Conservation (phyloP, 2,797 vertebrate genomes). For the Morelia viridis region DNA sequence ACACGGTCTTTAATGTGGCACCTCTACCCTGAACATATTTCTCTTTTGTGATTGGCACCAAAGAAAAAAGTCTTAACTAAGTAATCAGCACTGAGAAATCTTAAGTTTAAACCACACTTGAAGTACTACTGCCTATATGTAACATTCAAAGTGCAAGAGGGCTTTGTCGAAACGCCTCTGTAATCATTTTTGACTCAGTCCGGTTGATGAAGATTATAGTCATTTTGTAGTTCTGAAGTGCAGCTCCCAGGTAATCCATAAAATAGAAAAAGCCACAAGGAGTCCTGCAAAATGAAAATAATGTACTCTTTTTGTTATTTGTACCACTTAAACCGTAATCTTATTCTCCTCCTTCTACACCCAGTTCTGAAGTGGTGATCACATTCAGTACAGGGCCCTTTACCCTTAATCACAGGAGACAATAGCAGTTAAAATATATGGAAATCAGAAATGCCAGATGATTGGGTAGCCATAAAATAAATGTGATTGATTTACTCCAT, state of each 20-base stretch:
- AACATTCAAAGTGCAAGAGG: constrained; percentile 11
- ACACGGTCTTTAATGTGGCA: not conserved
- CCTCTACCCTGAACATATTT: not conserved
- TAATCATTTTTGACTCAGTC: constrained; percentile 33
- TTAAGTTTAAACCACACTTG: constrained; percentile 5
- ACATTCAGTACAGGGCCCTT: not conserved
- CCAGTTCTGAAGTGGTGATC: not conserved
- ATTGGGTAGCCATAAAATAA: not conserved
- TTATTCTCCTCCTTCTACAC: not conserved
- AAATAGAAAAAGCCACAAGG: constrained; percentile 10
- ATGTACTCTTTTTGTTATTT: not conserved
- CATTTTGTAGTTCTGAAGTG: constrained; percentile 21
- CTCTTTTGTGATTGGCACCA: constrained; percentile 1
- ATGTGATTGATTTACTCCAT: not conserved
- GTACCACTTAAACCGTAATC: not conserved
- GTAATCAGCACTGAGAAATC: constrained; percentile 20
- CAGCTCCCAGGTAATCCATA: constrained; percentile 3
- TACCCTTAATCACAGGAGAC: constrained; percentile 16
- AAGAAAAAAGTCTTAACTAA: not conserved
- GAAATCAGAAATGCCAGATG: not conserved
- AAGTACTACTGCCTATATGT: constrained; percentile 19
- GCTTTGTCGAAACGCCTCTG: not conserved
- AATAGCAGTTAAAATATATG: not conserved
- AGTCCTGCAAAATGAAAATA: not conserved
- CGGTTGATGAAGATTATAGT: constrained; percentile 14